Evolutionary conservation across 2,113 vertebrate genomes (phyloP), one percentile per base, ranked within the genome.

Genomic region (Ranitomeya variabilis): DNA sequence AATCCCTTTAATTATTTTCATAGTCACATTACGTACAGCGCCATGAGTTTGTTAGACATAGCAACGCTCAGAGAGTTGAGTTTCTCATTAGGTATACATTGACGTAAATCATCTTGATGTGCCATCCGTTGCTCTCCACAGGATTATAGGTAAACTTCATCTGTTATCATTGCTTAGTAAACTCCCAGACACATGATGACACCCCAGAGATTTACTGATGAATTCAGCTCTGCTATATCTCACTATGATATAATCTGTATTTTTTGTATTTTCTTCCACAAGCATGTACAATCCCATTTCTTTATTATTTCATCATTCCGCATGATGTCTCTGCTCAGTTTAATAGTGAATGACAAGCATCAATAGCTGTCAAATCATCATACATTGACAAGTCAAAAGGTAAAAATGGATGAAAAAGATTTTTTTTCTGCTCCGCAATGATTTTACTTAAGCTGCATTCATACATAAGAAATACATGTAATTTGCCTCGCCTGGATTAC

Each of bases 321-420:
- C 10, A 14, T 26, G 21, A 60, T 59, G 54, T 52, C 21, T 23
- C n/a, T 6, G 52, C 83, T 74, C 52, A 64, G 31, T 57, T 31
- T 74, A 76, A 37, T 26, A 37, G 55, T 60, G 7, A 59, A 37
- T 76, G 69, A 76, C n/a, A 26, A 81, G 55, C 78, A 52, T 88
- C 78, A 73, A 83, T 83, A 59, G 12, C 79, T 76, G 54, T 83
- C 87, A 73, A 83, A 57, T 81, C 86, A 57, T 87, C 14, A 18
- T 57, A 55, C 26, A 37, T 12, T 73, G 31, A 45, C 16, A 60
- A 59, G 66, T 87, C 79, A 23, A 69, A 51, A 67, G 51, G 55
- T 73, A 23, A 45, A 73, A 71, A 45, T 4, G 19, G 3, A 74
- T 74, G 80, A 83, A 80, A 83, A 16, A 52, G 15, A 73, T 21